Conservation (phyloP, 1,140 invertebrate genomes). For the Akabosia matsudoensis region DNA sequence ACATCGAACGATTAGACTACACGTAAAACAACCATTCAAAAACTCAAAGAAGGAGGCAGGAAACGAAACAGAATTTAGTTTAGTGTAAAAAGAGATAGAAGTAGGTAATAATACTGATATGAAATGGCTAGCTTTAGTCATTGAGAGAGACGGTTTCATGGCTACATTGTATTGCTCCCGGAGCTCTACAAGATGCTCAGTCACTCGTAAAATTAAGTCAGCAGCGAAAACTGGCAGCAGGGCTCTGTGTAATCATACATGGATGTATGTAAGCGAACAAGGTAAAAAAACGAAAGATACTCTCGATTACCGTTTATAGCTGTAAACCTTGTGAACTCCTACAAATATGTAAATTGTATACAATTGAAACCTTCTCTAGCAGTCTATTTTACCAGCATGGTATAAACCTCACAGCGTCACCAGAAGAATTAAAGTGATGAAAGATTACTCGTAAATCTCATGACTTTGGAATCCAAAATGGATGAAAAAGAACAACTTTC, state of each 20-base stretch:
- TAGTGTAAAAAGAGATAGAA: too few relatives aligned
- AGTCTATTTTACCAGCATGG: too few relatives aligned
- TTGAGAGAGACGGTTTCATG: slow-evolving; percentile 8
- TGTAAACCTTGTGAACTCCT: background rate
- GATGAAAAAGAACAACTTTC: background rate
- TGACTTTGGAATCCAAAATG: background rate
- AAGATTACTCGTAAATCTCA: background rate
- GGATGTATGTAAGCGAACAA: background rate
- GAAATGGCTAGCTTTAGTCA: slow-evolving; percentile 9
- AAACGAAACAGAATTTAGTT: too few relatives aligned
- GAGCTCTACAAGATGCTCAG: slow-evolving; percentile 13
- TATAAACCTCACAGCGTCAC: too few relatives aligned
- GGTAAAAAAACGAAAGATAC: background rate
- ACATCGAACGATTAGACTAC: background rate
- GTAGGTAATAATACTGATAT: background rate
- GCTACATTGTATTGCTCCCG: background rate
- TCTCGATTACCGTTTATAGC: slow-evolving; percentile 2
- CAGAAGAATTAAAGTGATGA: too few relatives aligned
- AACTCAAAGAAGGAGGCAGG: too few relatives aligned
- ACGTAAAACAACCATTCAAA: background rate
- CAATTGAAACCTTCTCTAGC: background rate
- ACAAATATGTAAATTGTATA: background rate
- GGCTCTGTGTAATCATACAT: slow-evolving; percentile 1
- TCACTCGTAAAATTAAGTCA: slow-evolving; percentile 1
- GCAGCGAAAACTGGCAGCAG: slow-evolving; percentile 2